phyloP scores from a whole-genome alignment of 2,888 invertebrate species.

The Drosophila lutescens region DNA sequence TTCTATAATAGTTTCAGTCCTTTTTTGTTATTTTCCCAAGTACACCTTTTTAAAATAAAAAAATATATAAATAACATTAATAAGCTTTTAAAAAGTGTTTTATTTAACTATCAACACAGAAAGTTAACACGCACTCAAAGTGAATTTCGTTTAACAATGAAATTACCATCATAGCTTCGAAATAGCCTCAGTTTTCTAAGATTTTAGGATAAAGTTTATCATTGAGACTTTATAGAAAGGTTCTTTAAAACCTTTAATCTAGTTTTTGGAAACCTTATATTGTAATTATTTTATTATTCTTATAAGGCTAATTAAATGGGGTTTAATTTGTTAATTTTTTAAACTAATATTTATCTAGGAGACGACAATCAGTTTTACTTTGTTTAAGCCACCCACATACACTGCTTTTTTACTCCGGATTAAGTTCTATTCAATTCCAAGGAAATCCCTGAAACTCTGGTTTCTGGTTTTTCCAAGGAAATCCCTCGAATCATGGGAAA shows the following conservation, averaged over 20 bases:
- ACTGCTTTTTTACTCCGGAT: neutral
- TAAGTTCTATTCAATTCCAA: neutral
- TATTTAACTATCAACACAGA: neutral
- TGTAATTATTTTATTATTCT: too few species aligned
- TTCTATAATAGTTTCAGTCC: too few species aligned
- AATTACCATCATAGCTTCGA: too few species aligned
- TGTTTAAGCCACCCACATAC: neutral
- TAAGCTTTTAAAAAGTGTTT: neutral
- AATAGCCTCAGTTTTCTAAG: neutral
- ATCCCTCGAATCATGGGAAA: constrained; percentile 2
- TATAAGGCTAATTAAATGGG: too few species aligned
- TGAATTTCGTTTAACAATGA: neutral
- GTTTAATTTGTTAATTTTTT: too few species aligned
- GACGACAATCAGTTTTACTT: neutral
- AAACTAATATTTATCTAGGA: too few species aligned
- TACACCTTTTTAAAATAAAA: too few species aligned
- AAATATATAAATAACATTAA: neutral
- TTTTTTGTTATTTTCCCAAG: too few species aligned
- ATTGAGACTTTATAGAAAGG: neutral
- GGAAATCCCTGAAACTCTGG: neutral
- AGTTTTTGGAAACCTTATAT: too few species aligned
- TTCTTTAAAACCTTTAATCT: too few species aligned
- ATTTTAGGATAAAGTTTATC: neutral
- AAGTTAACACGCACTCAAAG: neutral
- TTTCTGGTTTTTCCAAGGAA: neutral